Conservation (phyloP, 2,797 vertebrate species). For the Natrix natrix region DNA sequence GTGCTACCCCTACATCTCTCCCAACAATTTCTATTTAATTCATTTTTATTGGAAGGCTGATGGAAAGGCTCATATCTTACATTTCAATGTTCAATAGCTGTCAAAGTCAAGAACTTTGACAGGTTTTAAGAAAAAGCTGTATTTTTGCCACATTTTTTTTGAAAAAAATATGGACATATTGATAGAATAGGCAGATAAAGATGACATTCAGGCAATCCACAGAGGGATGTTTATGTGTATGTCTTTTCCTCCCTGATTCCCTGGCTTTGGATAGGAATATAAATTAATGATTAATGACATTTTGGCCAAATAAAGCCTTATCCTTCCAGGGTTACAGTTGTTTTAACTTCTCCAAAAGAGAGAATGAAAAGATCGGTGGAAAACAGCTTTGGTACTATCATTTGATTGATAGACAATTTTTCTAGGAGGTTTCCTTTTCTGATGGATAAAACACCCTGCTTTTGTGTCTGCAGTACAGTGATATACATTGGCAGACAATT, state of each 20-base stretch:
- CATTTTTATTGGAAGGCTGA: slow-evolving; percentile 11
- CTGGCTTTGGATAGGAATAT: not conserved
- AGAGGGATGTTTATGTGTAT: not conserved
- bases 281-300: not conserved
- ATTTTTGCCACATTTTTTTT: slow-evolving; percentile 15
- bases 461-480: not conserved
- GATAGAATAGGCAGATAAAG: slow-evolving; percentile 4
- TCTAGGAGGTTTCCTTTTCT: not conserved
- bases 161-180: not conserved
- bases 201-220: not conserved
- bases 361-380: not conserved
- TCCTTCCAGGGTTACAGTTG: not conserved
- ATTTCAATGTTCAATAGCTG: slow-evolving; percentile 37
- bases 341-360: slow-evolving; percentile 32
- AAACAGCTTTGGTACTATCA: not conserved
- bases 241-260: not conserved
- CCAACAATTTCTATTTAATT: slow-evolving; percentile 26
- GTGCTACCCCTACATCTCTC: slow-evolving; percentile 19
- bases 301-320: slow-evolving; percentile 26
- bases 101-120: slow-evolving; percentile 36
- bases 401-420: slow-evolving; percentile 21
- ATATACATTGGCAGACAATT: slow-evolving; percentile 35
- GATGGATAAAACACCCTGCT: not conserved
- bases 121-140: slow-evolving; percentile 46
- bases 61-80: not conserved